A percentile compares a stretch with the other conserved stretches of the same genome.
phyloP scores from a whole-genome alignment of 1,140 invertebrate species.

The Drosophila willistoni region DNA sequence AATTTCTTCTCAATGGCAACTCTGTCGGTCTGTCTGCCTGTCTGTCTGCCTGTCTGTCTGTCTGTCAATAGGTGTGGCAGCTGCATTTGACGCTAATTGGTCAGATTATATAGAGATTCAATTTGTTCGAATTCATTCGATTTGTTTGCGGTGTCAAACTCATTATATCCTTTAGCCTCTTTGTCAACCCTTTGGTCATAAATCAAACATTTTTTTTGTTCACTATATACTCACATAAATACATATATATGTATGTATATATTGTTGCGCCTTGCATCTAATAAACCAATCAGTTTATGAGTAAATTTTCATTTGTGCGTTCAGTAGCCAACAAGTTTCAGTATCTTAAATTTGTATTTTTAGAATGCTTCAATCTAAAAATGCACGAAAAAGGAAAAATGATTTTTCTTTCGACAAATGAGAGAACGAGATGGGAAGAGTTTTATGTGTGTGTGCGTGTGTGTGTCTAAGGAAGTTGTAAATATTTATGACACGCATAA shows the following conservation, averaged over 20 bases:
- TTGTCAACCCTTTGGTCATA: conserved; percentile 51
- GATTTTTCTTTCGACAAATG: conserved; percentile 25
- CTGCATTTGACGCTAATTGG: conserved; percentile 14
- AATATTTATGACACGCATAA: conserved; percentile 70
- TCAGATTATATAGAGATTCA: conserved; percentile 1
- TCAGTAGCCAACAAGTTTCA: conserved; percentile 58
- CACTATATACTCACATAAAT: no score
- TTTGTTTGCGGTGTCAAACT: conserved; percentile 22
- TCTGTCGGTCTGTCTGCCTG: conserved; percentile 17
- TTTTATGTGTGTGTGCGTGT: conserved; percentile 56
- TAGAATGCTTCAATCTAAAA: conserved; percentile 52
- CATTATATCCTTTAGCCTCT: conserved; percentile 50
- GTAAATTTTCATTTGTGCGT: neutral
- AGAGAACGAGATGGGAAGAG: neutral
- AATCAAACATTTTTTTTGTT: conserved; percentile 67
- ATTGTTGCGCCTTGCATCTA: conserved; percentile 24
- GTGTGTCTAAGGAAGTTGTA: conserved; percentile 68
- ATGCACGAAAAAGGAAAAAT: conserved; percentile 54
- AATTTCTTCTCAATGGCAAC: conserved; percentile 36
- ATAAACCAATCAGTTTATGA: conserved; percentile 66
- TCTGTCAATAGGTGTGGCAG: conserved; percentile 40
- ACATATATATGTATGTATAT: no score
- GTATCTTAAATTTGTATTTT: conserved; percentile 49
- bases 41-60: conserved; percentile 25
- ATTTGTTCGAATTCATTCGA: neutral